phyloP scores from a whole-genome alignment of 2,113 vertebrate genomes.

The Atherinomorus stipes region DNA sequence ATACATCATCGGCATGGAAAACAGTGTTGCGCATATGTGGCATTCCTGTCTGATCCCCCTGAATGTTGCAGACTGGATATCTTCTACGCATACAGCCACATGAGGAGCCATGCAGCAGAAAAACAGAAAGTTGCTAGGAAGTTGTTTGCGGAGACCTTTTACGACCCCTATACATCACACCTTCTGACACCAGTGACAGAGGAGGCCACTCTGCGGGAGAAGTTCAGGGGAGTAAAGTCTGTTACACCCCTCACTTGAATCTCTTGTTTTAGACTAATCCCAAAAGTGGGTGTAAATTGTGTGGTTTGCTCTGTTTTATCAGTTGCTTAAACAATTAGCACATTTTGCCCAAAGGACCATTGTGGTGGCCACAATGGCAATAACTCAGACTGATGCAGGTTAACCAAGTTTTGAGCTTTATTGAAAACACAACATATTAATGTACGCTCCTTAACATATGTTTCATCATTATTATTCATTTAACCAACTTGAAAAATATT shows the following conservation, averaged over 20 bases:
- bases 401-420: neutral
- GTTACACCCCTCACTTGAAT: slow-evolving; percentile 2
- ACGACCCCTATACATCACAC: slow-evolving; percentile 94
- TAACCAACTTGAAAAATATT: neutral
- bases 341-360: neutral
- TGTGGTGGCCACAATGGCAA: too few species aligned
- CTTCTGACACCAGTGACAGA: slow-evolving; percentile 89
- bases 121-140: slow-evolving; percentile 66
- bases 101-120: slow-evolving; percentile 23
- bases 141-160: slow-evolving; percentile 65
- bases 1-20: neutral
- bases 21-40: neutral
- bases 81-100: slow-evolving; percentile 14
- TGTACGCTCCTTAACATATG: neutral
- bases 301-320: neutral
- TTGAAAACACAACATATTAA: neutral
- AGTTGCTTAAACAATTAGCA: neutral
- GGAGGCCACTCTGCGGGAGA: slow-evolving; percentile 88
- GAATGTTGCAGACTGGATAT: neutral
- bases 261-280: slow-evolving; percentile 9
- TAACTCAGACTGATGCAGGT: neutral
- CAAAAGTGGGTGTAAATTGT: slow-evolving; percentile 12
- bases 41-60: slow-evolving; percentile 10
- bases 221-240: slow-evolving; percentile 87
- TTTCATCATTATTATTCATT: neutral